Base-by-base conservation (phyloP, 2,797 vertebrate genomes). In the Melanotaenia nigrans region DNA sequence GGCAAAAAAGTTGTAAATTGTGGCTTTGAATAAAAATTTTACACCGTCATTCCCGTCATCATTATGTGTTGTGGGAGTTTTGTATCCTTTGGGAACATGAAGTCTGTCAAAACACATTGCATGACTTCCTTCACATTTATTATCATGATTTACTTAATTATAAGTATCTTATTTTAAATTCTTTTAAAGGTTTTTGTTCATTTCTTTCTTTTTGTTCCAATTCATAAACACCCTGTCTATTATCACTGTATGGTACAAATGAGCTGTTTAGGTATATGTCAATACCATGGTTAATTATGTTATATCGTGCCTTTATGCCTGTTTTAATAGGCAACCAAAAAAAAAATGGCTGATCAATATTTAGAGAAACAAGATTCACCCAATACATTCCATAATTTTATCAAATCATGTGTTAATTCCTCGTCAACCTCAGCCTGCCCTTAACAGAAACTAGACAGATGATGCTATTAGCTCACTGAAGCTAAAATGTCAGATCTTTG, bases 41-140 rank as follows among this genome's bases (percentile, higher is more conserved):
- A 64, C 59, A 59, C 61, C 45, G 5, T 54, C 57, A 56, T 64
- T 59, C 53, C 63, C 49, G 8, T 54, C 57, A 61, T 57, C 65
- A 73, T 3, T 40, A 73, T 74, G 57, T 49, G 5, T 55, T 79
- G 42, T 58, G 54, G 55, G 30, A 25, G 24, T 49, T 45, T 58
- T 0, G 0, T 62, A 33, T 16, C 60, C 33, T 68, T 53, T 33
- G 42, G 42, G 18, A 1, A 0, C 12, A 12, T 3, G 14, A 63
- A 5, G 2, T 20, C 14, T 42, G 6, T 75, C 38, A 56, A 67
- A 62, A 57, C 9, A 4, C 2, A 62, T 6, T 65, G 12, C 25
- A 66, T 62, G 18, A 14, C 60, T 69, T 65, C 62, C 67, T 65
- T 30, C 51, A 79, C 65, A 79, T 67, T 33, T 4, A 75, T 71